Evolutionary conservation across 2,113 vertebrate species (phyloP).

Genomic region (Scomber colias): DNA sequence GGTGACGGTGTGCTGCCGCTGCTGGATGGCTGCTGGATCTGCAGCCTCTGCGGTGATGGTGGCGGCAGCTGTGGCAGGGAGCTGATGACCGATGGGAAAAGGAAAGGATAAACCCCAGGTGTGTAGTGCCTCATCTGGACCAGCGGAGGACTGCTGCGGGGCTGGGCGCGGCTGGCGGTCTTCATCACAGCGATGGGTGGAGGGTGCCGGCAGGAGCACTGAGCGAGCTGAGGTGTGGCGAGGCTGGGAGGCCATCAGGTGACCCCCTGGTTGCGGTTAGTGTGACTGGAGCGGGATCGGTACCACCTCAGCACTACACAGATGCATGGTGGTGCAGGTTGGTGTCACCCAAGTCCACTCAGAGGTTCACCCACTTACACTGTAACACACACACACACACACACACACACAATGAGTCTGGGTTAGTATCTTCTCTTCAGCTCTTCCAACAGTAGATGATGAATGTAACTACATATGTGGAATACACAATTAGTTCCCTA

Average conservation of each 20-base stretch:
- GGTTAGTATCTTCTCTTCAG: neutral
- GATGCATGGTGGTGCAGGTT: constrained; percentile 54
- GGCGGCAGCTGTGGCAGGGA: constrained; percentile 88
- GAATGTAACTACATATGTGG: neutral
- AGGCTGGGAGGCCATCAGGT: constrained; percentile 72
- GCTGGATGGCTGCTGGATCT: constrained; percentile 86
- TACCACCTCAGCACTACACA: constrained; percentile 57
- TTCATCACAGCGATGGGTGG: constrained; percentile 80
- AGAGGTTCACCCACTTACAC: constrained; percentile 20
- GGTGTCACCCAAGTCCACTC: constrained; percentile 1
- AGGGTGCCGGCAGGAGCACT: constrained; percentile 52
- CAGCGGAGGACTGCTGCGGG: constrained; percentile 89
- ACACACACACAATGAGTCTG: constrained; percentile 25
- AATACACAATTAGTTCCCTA: too few relatives aligned
- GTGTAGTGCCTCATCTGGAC: constrained; percentile 94
- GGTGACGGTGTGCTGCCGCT: constrained; percentile 92
- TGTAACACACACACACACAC: constrained; percentile 66
- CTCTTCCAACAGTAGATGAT: neutral
- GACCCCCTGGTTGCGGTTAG: constrained; percentile 58
- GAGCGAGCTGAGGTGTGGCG: constrained; percentile 43
- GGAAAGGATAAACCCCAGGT: constrained; percentile 89
- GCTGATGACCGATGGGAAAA: constrained; percentile 93
- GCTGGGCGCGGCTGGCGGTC: constrained; percentile 90
- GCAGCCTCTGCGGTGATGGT: constrained; percentile 86
- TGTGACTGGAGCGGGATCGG: constrained; percentile 41